Conservation (phyloP, 2,888 invertebrate species). For the Pinctada fucata region DNA sequence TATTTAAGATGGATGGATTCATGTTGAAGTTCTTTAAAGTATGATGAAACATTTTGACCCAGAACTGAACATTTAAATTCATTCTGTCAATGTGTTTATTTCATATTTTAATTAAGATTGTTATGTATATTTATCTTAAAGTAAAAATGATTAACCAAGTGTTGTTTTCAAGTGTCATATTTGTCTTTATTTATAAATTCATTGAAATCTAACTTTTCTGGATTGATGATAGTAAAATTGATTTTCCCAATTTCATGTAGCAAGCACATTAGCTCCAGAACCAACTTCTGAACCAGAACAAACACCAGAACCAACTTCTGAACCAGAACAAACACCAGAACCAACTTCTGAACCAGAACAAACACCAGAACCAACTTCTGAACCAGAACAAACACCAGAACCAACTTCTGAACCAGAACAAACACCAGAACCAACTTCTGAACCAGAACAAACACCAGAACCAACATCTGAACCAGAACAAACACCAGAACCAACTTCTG, state of each 20-base stretch:
- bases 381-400: constrained; percentile 76
- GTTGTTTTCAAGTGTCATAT: too few relatives aligned
- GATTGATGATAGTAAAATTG: too few relatives aligned
- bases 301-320: constrained; percentile 47
- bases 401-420: constrained; percentile 74
- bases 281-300: constrained; percentile 74
- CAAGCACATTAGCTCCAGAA: constrained; percentile 26
- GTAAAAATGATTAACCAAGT: background rate
- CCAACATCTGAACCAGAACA: constrained; percentile 71
- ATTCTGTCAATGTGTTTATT: too few relatives aligned
- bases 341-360: constrained; percentile 71
- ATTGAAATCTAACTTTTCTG: too few relatives aligned
- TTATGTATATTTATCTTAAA: background rate
- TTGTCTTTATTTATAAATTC: too few relatives aligned
- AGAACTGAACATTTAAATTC: too few relatives aligned
- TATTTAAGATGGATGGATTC: too few relatives aligned
- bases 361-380: constrained; percentile 61
- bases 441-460: constrained; percentile 66
- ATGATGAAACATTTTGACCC: too few relatives aligned
- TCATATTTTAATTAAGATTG: background rate
- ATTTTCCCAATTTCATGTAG: constrained; percentile 37
- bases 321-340: constrained; percentile 66
- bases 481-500: constrained; percentile 61
- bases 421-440: constrained; percentile 47
- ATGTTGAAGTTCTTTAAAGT: too few relatives aligned